Percentiles rank a stretch among this genome's conserved stretches.
Evolutionary conservation across 2,797 vertebrate species (phyloP).

Genomic region (Craterocephalus amniculus): DNA sequence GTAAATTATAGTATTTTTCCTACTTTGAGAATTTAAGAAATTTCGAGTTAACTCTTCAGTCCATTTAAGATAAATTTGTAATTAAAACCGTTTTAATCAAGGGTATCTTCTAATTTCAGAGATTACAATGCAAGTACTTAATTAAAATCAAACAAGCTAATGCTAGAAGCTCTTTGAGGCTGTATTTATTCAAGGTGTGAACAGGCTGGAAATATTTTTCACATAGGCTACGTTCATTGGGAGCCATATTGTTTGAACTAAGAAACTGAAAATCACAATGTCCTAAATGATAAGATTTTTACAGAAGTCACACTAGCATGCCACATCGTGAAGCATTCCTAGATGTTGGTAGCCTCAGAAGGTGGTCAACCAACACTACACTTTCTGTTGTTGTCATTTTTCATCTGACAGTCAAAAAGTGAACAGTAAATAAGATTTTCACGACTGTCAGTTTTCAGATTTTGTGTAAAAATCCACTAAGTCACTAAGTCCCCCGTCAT

Average conservation of each 20-base stretch:
- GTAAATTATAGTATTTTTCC: not conserved
- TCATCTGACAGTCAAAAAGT: no score
- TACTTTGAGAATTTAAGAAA: not conserved
- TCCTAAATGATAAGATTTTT: not conserved
- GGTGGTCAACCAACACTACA: no score
- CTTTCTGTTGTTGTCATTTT: no score
- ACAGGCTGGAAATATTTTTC: not conserved
- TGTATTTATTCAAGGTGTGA: not conserved
- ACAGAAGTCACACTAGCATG: not conserved
- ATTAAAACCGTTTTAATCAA: not conserved
- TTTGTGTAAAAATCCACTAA: no score
- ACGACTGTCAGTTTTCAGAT: no score
- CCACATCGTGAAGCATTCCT: no score
- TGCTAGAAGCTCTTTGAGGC: not conserved
- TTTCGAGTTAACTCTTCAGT: not conserved
- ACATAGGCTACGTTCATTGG: no score
- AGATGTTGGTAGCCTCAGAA: no score
- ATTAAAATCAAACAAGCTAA: not conserved
- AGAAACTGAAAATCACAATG: not conserved
- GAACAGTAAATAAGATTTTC: no score
- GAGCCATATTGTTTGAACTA: no score
- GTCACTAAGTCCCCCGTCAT: no score
- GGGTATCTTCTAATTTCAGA: conserved; percentile 10
- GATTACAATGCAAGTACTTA: conserved; percentile 8
- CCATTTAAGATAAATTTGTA: not conserved